Conservation (phyloP, 2,797 vertebrate genomes). For the Megaceryle alcyon region DNA sequence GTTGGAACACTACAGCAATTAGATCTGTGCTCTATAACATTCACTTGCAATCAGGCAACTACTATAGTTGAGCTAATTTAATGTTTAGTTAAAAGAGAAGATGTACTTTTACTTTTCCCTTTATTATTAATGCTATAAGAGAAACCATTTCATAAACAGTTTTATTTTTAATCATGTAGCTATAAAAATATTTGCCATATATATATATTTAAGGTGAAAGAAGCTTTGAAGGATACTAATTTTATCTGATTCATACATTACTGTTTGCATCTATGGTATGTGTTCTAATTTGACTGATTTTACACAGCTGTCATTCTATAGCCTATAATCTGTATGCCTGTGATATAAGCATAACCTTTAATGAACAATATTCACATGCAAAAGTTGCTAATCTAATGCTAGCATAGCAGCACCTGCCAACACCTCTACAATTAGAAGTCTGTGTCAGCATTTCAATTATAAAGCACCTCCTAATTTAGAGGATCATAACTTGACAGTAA, state of each 20-base stretch:
- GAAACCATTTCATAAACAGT: background rate
- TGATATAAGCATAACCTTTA: slow-evolving; percentile 44
- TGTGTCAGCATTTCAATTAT: slow-evolving; percentile 62
- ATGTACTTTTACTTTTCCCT: slow-evolving; percentile 41
- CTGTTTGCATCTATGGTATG: slow-evolving; percentile 4
- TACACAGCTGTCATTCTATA: slow-evolving; percentile 25
- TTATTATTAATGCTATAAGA: slow-evolving; percentile 18
- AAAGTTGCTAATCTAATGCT: slow-evolving; percentile 59
- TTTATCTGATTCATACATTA: slow-evolving; percentile 39
- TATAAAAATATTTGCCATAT: slow-evolving; percentile 35
- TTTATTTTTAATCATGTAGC: slow-evolving; percentile 9
- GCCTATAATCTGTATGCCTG: slow-evolving; percentile 32
- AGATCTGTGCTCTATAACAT: slow-evolving; percentile 47
- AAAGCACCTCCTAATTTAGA: slow-evolving; percentile 46
- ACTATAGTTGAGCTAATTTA: slow-evolving; percentile 45
- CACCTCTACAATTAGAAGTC: slow-evolving; percentile 56
- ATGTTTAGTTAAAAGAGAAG: slow-evolving; percentile 54
- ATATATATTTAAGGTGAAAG: slow-evolving; percentile 1
- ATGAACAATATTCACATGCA: slow-evolving; percentile 41
- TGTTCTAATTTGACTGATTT: slow-evolving; percentile 36
- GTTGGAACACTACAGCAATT: slow-evolving; percentile 66
- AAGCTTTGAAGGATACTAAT: slow-evolving; percentile 8
- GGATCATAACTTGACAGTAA: slow-evolving; percentile 58
- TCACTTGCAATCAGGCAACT: slow-evolving; percentile 15
- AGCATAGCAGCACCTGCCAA: slow-evolving; percentile 62